A percentile compares a stretch with the other conserved stretches of the same genome.
phyloP scores from a whole-genome alignment of 2,888 invertebrate genomes.

The Thereva nobilitata region DNA sequence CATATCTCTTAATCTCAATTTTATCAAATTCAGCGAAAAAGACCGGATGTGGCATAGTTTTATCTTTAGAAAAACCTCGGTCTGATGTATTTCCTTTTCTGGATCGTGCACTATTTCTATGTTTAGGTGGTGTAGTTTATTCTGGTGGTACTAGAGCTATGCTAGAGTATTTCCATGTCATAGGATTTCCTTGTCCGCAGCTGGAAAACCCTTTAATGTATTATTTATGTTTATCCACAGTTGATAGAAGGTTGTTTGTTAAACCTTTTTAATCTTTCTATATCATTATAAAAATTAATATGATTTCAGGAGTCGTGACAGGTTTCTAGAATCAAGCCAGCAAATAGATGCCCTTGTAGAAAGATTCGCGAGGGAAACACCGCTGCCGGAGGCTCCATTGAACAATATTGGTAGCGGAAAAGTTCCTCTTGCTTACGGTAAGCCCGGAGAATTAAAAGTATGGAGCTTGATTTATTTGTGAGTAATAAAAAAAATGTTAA shows the following conservation, averaged over 20 bases:
- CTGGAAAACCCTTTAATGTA: conserved; percentile 98
- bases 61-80: conserved; percentile 92
- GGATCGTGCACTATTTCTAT: conserved; percentile 86
- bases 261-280: background rate
- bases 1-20: conserved; percentile 92
- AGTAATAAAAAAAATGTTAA: conserved; percentile 9
- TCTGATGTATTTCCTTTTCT: conserved; percentile 95
- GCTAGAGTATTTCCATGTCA: conserved; percentile 91
- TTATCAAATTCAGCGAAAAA: conserved; percentile 88
- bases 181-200: conserved; percentile 96
- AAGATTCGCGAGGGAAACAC: conserved; percentile 86
- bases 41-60: conserved; percentile 84
- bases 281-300: conserved; percentile 32
- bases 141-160: conserved; percentile 90
- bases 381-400: conserved; percentile 64
- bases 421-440: conserved; percentile 75
- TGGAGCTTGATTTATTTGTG: conserved; percentile 72
- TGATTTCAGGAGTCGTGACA: conserved; percentile 70
- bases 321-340: conserved; percentile 91
- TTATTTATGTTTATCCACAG: conserved; percentile 72
- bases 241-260: conserved; percentile 59
- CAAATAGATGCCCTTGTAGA: conserved; percentile 91
- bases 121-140: conserved; percentile 89
- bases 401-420: conserved; percentile 66
- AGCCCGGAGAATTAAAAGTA: conserved; percentile 70